Evolutionary conservation across 1,140 invertebrate species (phyloP).

Genomic region (Leptopilina boulardi): DNA sequence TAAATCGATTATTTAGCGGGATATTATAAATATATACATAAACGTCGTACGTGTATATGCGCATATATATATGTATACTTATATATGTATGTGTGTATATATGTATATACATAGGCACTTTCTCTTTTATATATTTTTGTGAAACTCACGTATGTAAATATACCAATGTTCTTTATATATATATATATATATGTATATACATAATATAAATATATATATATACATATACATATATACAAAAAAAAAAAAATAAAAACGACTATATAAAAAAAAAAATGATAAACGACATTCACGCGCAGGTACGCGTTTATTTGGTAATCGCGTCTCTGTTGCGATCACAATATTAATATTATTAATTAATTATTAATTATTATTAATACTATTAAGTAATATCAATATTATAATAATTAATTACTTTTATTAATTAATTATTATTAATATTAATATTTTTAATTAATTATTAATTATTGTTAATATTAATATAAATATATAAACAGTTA

Average conservation of each 20-base stretch:
- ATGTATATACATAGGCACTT: constrained; percentile 69
- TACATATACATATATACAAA: constrained; percentile 26
- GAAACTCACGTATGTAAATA: constrained; percentile 73
- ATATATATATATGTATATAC: constrained; percentile 61
- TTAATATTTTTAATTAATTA: too few species aligned
- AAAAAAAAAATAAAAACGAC: too few species aligned
- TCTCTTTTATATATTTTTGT: constrained; percentile 77
- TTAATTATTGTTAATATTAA: neutral
- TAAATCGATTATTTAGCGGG: constrained; percentile 64
- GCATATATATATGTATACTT: constrained; percentile 50
- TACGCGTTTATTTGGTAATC: constrained; percentile 39
- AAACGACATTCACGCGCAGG: constrained; percentile 46
- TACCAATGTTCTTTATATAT: constrained; percentile 63
- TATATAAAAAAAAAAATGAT: constrained; percentile 27
- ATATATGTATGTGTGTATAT: constrained; percentile 53
- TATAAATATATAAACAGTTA: neutral
- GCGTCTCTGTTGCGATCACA: constrained; percentile 3
- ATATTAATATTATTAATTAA: too few species aligned
- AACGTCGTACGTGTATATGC: constrained; percentile 62
- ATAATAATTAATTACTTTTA: too few species aligned
- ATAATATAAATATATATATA: constrained; percentile 54
- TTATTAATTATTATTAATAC: too few species aligned
- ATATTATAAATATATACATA: too few species aligned
- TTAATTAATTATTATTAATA: neutral
- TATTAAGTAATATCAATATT: too few species aligned